Conservation (phyloP, 2,888 invertebrate genomes). For the Oligia fasciuncula region DNA sequence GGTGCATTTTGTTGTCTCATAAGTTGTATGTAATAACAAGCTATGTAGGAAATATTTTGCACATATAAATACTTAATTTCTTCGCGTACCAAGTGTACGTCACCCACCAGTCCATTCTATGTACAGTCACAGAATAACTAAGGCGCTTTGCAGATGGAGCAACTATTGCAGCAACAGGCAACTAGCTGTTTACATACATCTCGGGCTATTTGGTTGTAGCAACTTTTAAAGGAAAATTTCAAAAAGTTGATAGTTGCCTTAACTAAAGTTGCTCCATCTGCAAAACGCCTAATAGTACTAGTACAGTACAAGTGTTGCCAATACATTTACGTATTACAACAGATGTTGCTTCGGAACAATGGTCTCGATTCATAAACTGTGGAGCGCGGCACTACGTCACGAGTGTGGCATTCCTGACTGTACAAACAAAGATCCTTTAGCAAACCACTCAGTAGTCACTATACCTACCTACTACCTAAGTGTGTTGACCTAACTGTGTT, state of each 20-base stretch:
- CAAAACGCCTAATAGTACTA: no score
- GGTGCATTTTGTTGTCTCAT: not conserved
- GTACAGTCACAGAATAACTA: not conserved
- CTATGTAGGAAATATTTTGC: not conserved
- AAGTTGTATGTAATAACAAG: not conserved
- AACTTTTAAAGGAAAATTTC: no score
- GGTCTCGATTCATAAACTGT: slow-evolving; percentile 61
- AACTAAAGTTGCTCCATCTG: no score
- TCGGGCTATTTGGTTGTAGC: no score
- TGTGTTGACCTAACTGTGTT: slow-evolving; percentile 20
- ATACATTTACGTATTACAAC: slow-evolving; percentile 59
- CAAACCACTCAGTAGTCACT: slow-evolving; percentile 30
- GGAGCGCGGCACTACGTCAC: slow-evolving; percentile 48
- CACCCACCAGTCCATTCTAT: not conserved
- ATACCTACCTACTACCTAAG: not conserved
- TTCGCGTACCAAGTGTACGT: not conserved
- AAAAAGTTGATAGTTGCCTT: no score
- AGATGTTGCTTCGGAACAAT: slow-evolving; percentile 61
- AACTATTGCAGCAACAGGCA: no score
- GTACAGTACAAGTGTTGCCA: slow-evolving; percentile 41
- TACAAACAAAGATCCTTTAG: slow-evolving; percentile 59
- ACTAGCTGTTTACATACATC: no score
- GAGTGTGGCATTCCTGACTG: slow-evolving; percentile 41
- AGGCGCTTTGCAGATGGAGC: no score
- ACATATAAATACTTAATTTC: not conserved